phyloP scores from a whole-genome alignment of 1,140 invertebrate genomes.

The Pseudachorutes palmiensis region DNA sequence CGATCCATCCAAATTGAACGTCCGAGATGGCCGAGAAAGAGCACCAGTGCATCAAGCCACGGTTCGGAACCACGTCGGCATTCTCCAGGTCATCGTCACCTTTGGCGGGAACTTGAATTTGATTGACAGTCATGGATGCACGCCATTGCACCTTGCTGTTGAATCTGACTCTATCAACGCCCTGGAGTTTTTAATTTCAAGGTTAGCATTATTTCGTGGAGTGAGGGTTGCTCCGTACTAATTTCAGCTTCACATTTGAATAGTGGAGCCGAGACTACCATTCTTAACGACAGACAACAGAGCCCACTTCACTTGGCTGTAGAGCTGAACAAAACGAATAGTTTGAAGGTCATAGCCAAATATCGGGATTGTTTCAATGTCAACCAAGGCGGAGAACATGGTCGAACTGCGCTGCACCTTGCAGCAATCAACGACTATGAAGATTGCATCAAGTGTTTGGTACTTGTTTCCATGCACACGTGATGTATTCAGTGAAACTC shows the following conservation, averaged over 20 bases:
- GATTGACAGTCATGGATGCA: slow-evolving; percentile 65
- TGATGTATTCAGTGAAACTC: too few species aligned
- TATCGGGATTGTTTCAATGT: slow-evolving; percentile 59
- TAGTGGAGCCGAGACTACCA: slow-evolving; percentile 58
- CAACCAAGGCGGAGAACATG: slow-evolving; percentile 65
- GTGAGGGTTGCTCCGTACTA: too few species aligned
- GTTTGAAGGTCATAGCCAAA: slow-evolving; percentile 57
- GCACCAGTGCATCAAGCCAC: slow-evolving; percentile 52
- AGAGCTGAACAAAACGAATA: slow-evolving; percentile 60
- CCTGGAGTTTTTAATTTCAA: slow-evolving; percentile 61
- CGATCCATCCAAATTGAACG: slow-evolving; percentile 57
- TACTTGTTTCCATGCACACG: slow-evolving; percentile 51
- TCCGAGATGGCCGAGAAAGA: slow-evolving; percentile 61
- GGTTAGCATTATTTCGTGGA: slow-evolving; percentile 51
- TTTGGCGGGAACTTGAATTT: slow-evolving; percentile 62
- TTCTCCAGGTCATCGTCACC: slow-evolving; percentile 63
- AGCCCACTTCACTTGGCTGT: slow-evolving; percentile 69
- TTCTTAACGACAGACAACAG: slow-evolving; percentile 66
- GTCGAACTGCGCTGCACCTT: slow-evolving; percentile 64
- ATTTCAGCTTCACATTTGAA: too few species aligned
- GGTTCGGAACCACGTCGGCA: slow-evolving; percentile 60
- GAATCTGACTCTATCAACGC: slow-evolving; percentile 60
- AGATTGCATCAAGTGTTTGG: slow-evolving; percentile 65
- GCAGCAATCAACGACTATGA: slow-evolving; percentile 73
- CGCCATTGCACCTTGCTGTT: slow-evolving; percentile 70